Evolutionary conservation across 2,797 vertebrate genomes (phyloP).

Genomic region (Danio aesculapii): DNA sequence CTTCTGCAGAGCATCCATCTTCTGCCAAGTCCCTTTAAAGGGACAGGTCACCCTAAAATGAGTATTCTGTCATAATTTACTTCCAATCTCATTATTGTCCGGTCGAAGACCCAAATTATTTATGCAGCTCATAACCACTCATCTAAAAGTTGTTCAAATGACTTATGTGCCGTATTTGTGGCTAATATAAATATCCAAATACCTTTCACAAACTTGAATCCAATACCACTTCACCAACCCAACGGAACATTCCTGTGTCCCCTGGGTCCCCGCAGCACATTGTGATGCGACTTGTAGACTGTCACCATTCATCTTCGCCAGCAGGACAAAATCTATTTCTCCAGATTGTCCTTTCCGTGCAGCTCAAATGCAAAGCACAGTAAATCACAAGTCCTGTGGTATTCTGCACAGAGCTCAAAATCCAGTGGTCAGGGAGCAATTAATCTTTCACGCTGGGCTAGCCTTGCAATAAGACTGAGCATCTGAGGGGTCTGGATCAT

Average conservation of each 20-base stretch:
- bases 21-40: slow-evolving; percentile 16
- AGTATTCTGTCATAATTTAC: slow-evolving; percentile 6
- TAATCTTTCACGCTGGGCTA: slow-evolving; percentile 55
- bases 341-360: slow-evolving; percentile 55
- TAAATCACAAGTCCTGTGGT: slow-evolving; percentile 51
- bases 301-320: slow-evolving; percentile 59
- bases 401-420: slow-evolving; percentile 44
- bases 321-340: slow-evolving; percentile 50
- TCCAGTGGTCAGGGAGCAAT: slow-evolving; percentile 47
- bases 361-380: slow-evolving; percentile 49
- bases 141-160: background rate
- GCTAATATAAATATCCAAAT: too few relatives aligned
- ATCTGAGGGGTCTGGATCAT: slow-evolving; percentile 35
- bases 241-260: slow-evolving; percentile 23
- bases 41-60: background rate
- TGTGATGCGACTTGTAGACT: slow-evolving; percentile 56
- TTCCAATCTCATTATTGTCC: background rate
- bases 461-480: slow-evolving; percentile 40
- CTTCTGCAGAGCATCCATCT: slow-evolving; percentile 30
- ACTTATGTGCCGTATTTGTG: background rate
- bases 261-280: slow-evolving; percentile 24
- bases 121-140: background rate
- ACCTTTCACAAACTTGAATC: background rate
- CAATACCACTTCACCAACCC: slow-evolving; percentile 14
- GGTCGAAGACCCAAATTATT: background rate